Conservation (phyloP, 35 echinoderm and acorn worm species). For the Ophiothrix spiculata region DNA sequence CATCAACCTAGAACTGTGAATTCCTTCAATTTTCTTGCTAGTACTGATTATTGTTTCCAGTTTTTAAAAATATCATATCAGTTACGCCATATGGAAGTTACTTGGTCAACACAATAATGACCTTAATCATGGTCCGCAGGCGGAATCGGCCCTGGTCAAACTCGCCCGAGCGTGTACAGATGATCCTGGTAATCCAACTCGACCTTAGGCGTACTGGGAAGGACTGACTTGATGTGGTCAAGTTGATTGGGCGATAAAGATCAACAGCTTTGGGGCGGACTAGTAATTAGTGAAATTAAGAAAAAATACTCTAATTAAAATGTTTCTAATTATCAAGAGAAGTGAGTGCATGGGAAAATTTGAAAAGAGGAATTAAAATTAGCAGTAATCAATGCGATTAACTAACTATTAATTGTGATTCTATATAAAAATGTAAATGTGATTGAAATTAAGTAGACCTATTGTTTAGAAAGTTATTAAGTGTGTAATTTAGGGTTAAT, state of each 20-base stretch:
- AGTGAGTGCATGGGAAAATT: background rate
- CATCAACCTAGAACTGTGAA: too few species aligned
- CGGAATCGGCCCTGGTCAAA: too few species aligned
- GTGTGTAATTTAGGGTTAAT: background rate
- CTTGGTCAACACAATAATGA: too few species aligned
- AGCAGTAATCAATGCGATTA: background rate
- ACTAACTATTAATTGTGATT: background rate
- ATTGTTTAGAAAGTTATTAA: too few species aligned
- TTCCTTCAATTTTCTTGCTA: too few species aligned
- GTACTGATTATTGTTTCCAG: too few species aligned
- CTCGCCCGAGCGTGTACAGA: too few species aligned
- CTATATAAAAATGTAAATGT: background rate
- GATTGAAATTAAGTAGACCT: background rate
- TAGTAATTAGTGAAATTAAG: background rate
- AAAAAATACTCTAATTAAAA: constrained; percentile 8
- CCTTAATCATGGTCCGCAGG: too few species aligned
- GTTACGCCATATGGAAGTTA: background rate
- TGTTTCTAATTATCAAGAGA: background rate
- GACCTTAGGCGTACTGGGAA: background rate
- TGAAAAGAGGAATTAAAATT: background rate
- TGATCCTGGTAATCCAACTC: too few species aligned
- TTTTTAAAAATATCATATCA: too few species aligned
- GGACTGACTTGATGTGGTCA: background rate
- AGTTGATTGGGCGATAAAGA: background rate
- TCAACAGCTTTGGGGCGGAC: background rate